A percentile compares a stretch with the other conserved stretches of the same genome.
These are phyloP conservation scores for Etheostoma nigrum DNA, from an alignment of 2,797 vertebrate genomes.

Conservation along the genomic window DNA sequence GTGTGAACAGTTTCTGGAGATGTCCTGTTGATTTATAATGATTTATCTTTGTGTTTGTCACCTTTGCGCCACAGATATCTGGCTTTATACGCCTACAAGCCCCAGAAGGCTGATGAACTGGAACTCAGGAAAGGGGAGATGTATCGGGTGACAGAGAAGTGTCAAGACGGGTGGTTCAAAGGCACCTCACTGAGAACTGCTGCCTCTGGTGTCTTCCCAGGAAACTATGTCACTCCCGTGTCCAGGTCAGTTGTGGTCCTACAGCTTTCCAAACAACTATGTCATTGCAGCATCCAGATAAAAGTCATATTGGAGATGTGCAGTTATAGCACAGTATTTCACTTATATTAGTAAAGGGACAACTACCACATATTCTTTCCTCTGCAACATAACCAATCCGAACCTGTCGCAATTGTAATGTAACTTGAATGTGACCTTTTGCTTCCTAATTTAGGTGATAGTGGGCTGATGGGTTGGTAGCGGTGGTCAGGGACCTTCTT, in stretches of 20 bases:
- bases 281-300: conserved; percentile 18
- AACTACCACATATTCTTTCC: background rate
- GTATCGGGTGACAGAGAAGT: conserved; percentile 99
- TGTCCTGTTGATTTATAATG: conserved; percentile 14
- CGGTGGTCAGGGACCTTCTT: background rate
- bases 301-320: background rate
- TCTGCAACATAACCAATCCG: background rate
- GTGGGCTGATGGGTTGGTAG: background rate
- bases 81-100: conserved; percentile 97
- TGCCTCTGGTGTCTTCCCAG: conserved; percentile 95
- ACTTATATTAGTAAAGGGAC: conserved; percentile 11
- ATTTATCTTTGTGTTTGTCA: conserved; percentile 18
- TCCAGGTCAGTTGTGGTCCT: conserved; percentile 79
- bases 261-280: conserved; percentile 2
- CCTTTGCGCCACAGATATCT: conserved; percentile 88
- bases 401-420: background rate
- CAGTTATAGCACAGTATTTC: background rate
- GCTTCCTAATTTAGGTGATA: background rate
- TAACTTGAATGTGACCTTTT: background rate
- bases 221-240: conserved; percentile 97
- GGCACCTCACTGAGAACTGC: conserved; percentile 93
- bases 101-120: conserved; percentile 97
- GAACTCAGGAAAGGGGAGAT: conserved; percentile 98
- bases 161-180: conserved; percentile 99
- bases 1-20: conserved; percentile 8